Evolutionary conservation across 1,140 invertebrate genomes (phyloP).

Genomic region (Bemisia tabaci): DNA sequence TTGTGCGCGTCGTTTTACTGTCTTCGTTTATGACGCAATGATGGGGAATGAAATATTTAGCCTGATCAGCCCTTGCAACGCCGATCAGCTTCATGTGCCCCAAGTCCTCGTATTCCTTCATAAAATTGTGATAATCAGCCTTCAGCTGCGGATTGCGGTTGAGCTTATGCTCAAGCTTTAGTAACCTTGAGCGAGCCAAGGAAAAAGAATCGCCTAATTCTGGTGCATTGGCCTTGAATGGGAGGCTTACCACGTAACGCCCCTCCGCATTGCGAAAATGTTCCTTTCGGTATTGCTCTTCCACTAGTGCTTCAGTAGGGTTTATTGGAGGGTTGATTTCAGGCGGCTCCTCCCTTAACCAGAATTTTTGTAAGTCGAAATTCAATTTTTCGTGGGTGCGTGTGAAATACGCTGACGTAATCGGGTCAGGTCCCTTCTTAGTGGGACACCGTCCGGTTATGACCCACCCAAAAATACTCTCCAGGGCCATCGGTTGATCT

Average conservation of each 20-base stretch:
- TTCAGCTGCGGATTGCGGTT: background rate
- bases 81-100: background rate
- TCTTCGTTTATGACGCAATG: background rate
- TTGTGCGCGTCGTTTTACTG: background rate
- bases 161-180: background rate
- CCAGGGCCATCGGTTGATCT: no score
- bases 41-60: constrained; percentile 4
- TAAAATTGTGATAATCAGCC: background rate
- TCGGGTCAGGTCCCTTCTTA: no score
- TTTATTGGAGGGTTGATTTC: background rate
- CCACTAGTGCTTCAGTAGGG: background rate
- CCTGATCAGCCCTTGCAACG: background rate
- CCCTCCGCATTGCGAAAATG: background rate
- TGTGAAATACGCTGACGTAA: no score
- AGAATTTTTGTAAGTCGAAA: constrained; percentile 1
- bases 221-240: background rate
- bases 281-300: background rate
- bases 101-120: background rate
- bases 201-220: background rate
- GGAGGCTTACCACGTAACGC: background rate
- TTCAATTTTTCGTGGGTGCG: background rate
- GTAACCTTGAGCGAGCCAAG: background rate
- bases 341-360: background rate
- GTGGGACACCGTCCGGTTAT: no score
- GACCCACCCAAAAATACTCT: no score